Conservation (phyloP, 2,888 invertebrate genomes). For the Drosophila algonquin region DNA sequence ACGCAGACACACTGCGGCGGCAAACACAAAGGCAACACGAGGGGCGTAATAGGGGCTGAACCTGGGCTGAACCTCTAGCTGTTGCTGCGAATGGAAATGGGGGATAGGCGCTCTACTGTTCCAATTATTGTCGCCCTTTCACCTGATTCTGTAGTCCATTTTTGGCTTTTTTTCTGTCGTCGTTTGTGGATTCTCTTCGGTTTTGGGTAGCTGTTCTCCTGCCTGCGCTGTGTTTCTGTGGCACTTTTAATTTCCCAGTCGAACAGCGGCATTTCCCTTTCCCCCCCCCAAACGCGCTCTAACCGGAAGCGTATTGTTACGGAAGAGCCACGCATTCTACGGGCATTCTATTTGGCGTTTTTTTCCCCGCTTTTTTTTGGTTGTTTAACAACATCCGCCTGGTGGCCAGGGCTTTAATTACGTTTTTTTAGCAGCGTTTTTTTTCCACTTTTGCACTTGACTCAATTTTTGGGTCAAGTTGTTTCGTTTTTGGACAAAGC, state of each 20-base stretch:
- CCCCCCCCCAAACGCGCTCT: slow-evolving; percentile 11
- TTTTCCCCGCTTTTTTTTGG: slow-evolving; percentile 5
- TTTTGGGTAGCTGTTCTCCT: slow-evolving; percentile 13
- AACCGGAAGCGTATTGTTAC: slow-evolving; percentile 56
- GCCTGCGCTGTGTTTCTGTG: slow-evolving; percentile 14
- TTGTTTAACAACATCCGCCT: slow-evolving; percentile 21
- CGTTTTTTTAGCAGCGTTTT: slow-evolving; percentile 12
- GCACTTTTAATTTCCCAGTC: slow-evolving; percentile 46
- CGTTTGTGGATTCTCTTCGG: slow-evolving; percentile 7
- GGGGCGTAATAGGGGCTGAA: neutral
- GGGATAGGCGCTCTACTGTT: slow-evolving; percentile 35
- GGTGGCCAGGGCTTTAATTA: slow-evolving; percentile 57
- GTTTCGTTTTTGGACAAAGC: slow-evolving; percentile 6
- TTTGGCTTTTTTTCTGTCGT: slow-evolving; percentile 1
- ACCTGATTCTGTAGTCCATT: slow-evolving; percentile 35
- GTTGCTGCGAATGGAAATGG: neutral
- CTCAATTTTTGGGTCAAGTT: slow-evolving; percentile 48
- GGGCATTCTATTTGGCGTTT: slow-evolving; percentile 35
- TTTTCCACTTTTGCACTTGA: slow-evolving; percentile 47
- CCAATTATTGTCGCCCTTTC: slow-evolving; percentile 60
- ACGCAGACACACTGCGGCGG: slow-evolving; percentile 13
- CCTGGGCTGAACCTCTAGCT: neutral
- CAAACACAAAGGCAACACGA: slow-evolving; percentile 5
- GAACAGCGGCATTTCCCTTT: slow-evolving; percentile 24
- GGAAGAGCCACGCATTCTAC: slow-evolving; percentile 46